Conservation (phyloP, 2,888 invertebrate genomes). For the Acanthosoma haemorrhoidale region DNA sequence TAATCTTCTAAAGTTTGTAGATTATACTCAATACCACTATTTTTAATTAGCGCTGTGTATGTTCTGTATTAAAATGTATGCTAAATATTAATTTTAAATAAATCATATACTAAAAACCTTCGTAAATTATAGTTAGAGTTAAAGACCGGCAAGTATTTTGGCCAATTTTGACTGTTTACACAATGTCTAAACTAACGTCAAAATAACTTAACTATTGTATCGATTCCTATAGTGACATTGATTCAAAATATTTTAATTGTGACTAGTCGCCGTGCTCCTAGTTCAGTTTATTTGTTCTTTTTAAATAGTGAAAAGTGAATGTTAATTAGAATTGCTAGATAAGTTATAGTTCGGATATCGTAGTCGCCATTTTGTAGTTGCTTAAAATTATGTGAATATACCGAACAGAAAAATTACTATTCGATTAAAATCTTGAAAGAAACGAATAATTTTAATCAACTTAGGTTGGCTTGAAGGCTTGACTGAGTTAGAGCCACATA, state of each 20-base stretch:
- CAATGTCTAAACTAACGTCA: conserved; percentile 40
- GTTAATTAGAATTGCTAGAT: conserved; percentile 29
- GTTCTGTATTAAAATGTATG: conserved; percentile 18
- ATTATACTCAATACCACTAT: conserved; percentile 25
- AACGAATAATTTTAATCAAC: not conserved
- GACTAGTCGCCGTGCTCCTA: conserved; percentile 8
- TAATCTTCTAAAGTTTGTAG: conserved; percentile 33
- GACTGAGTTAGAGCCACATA: not conserved
- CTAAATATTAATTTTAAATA: not conserved
- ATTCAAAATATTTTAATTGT: conserved; percentile 13
- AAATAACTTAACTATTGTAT: conserved; percentile 35
- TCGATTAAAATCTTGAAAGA: not conserved
- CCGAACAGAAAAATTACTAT: not conserved
- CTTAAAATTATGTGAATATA: conserved; percentile 28
- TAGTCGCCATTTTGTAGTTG: conserved; percentile 37
- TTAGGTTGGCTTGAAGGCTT: not conserved
- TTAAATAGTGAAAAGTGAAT: conserved; percentile 18
- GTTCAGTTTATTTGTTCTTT: conserved; percentile 6
- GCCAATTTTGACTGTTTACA: conserved; percentile 41
- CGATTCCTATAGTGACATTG: conserved; percentile 24
- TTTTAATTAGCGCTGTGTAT: conserved; percentile 19
- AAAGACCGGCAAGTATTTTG: conserved; percentile 40
- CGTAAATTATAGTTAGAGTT: conserved; percentile 23
- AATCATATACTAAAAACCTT: not conserved
- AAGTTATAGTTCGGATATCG: conserved; percentile 24